These are phyloP conservation scores for Lepeophtheirus salmonis DNA, from an alignment of 1,140 invertebrate species.

Conservation along the genomic window DNA sequence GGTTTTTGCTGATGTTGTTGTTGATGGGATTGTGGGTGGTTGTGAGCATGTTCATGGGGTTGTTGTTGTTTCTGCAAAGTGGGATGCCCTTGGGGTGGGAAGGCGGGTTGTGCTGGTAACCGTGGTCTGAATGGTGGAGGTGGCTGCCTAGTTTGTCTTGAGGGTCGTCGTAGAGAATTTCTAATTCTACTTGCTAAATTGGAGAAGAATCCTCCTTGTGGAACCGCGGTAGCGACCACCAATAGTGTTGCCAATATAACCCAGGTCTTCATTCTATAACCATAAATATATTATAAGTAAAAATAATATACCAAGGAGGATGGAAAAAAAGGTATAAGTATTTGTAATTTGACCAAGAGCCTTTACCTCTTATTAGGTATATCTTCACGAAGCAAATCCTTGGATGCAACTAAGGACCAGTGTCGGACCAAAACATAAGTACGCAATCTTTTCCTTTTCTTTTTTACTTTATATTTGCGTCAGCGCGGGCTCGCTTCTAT, in stretches of 20 bases:
- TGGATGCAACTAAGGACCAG: background rate
- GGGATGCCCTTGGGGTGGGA: background rate
- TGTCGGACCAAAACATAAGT: too few species aligned
- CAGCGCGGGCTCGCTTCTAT: too few species aligned
- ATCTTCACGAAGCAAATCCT: background rate
- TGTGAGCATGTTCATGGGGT: background rate
- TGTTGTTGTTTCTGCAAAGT: background rate
- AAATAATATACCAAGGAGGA: background rate
- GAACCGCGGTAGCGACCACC: background rate
- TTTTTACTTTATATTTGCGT: too few species aligned
- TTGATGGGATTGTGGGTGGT: background rate
- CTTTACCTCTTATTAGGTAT: too few species aligned
- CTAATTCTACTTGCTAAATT: background rate
- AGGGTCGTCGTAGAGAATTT: background rate
- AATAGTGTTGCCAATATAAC: background rate
- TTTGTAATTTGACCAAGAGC: background rate
- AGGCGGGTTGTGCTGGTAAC: background rate
- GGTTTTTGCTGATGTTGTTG: background rate
- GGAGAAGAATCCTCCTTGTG: constrained; percentile 4
- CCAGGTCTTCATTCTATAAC: constrained; percentile 2
- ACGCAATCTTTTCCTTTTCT: too few species aligned
- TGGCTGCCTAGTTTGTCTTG: background rate
- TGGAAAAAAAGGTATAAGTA: background rate
- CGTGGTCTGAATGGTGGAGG: background rate
- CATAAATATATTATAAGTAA: background rate